Conservation (phyloP, 2,888 invertebrate species). For the Hydrotaea diabolus region DNA sequence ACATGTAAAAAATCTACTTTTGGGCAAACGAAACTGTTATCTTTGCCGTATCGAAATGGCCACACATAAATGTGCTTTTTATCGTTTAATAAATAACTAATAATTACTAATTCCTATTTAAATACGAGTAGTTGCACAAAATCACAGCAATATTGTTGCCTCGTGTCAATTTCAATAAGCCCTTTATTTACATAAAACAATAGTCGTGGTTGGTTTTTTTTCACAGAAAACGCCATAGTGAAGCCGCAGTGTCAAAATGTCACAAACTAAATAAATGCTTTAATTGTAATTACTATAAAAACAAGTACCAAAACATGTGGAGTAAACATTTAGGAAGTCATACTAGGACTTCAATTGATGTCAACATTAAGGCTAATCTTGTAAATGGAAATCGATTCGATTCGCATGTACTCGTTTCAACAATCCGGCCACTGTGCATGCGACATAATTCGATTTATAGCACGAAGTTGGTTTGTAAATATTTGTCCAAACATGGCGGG, state of each 20-base stretch:
- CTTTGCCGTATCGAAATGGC: too few relatives aligned
- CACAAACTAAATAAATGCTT: background rate
- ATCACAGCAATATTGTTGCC: constrained; percentile 27
- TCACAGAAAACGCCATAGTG: background rate
- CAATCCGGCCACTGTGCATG: background rate
- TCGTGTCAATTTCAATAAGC: background rate
- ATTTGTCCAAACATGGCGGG: constrained; percentile 8
- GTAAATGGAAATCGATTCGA: too few relatives aligned
- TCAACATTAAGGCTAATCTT: too few relatives aligned
- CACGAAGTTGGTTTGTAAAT: background rate
- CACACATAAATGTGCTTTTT: constrained; percentile 30
- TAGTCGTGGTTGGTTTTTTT: too few relatives aligned
- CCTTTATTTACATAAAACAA: background rate
- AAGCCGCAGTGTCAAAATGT: constrained; percentile 1
- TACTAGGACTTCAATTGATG: background rate
- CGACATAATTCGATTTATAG: constrained; percentile 9
- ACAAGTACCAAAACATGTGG: background rate
- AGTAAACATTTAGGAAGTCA: constrained; percentile 8
- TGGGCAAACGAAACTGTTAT: too few relatives aligned
- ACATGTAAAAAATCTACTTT: too few relatives aligned
- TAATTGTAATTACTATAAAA: too few relatives aligned
- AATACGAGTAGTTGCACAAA: constrained; percentile 50
- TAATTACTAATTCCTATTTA: constrained; percentile 60
- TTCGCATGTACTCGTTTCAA: background rate
- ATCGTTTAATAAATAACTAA: constrained; percentile 57